Evolutionary conservation across 2,888 invertebrate species (phyloP).

Genomic region (Bugulina stolonifera): DNA sequence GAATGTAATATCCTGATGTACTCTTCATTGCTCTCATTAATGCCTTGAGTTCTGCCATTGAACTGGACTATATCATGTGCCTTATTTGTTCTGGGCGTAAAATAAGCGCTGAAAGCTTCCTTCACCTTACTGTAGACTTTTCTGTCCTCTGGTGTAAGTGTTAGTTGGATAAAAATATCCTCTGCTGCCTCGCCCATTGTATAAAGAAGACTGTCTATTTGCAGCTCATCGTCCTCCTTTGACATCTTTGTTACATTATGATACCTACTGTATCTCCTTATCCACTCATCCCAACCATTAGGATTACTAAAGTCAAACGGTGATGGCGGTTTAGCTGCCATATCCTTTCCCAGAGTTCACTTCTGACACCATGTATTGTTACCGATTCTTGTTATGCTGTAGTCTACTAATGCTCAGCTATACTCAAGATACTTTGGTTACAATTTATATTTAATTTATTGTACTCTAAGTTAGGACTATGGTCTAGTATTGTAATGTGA

Average conservation of each 20-base stretch:
- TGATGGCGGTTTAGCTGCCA: background rate
- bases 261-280: background rate
- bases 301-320: background rate
- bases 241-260: background rate
- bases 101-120: conserved; percentile 1
- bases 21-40: background rate
- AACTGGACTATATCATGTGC: background rate
- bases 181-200: conserved; percentile 10
- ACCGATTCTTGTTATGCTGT: no score
- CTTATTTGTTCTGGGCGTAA: background rate
- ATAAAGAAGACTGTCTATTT: background rate
- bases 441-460: no score
- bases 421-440: no score
- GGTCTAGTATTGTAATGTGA: no score
- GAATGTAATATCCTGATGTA: background rate
- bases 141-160: background rate
- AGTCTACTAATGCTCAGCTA: no score
- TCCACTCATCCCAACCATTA: background rate
- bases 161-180: background rate
- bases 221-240: background rate
- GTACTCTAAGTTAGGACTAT: no score
- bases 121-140: background rate
- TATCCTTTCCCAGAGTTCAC: background rate
- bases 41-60: background rate
- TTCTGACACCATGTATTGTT: background rate